Base-by-base conservation (phyloP, 2,888 invertebrate genomes). In the Eulithis testata region DNA sequence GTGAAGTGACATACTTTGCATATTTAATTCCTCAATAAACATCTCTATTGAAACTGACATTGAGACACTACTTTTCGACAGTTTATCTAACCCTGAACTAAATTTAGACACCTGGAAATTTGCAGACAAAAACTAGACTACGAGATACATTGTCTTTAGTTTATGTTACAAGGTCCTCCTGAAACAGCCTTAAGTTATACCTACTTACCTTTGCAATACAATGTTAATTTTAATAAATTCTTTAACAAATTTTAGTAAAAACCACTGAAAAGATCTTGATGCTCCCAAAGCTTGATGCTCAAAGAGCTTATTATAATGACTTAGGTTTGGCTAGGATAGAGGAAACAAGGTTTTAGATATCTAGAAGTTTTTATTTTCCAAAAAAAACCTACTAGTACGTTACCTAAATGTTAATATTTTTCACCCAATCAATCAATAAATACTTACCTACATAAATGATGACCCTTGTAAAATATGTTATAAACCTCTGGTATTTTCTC, bases 1-100 rank as follows among this genome's bases (percentile, higher is more conserved):
- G n/a, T 31, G 9, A 9, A 78, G 77, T 76, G 79, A 74, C 82
- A 80, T 67, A 76, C 78, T 82, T 79, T 37, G 36, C 36, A 21
- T 21, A 70, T 72, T 77, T 85, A 85, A 86, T 84, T 81, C 83
- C 72, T 77, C 77, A 79, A 81, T 82, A 78, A 83, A 83, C 83
- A 81, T 73, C 75, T 76, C 72, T 68, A 76, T 73, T 70, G 40
- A 43, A 59, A 40, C 53, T 79, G 84, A 76, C 86, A 86, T 84
- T 85, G 83, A 79, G 76, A 69, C 72, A 63, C 60, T 62, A 63
- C 66, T 79, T 79, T 79, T 80, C 73, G 75, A 78, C 73, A 74
- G 73, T 78, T 70, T 76, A 59, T 69, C 70, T 81, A 81, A 80
- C 89, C 87, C 75, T 85, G 86, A 80, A 75, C 84, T 79, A 77